Conservation (phyloP, 1,140 invertebrate genomes). For the Drosophila arizonae region DNA sequence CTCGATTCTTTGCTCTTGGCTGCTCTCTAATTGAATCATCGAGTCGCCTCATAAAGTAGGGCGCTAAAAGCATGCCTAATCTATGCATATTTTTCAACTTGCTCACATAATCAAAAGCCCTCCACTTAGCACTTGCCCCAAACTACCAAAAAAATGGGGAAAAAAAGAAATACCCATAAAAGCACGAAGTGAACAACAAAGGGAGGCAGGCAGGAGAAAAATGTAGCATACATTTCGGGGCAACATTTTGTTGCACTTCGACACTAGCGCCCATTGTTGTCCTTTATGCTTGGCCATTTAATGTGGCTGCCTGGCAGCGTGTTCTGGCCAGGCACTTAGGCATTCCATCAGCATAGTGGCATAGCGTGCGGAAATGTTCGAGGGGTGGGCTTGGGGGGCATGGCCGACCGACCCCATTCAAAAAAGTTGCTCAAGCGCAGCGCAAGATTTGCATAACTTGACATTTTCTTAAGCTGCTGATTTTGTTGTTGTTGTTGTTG, state of each 20-base stretch:
- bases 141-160: constrained; percentile 10
- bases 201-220: constrained; percentile 26
- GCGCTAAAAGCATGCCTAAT: constrained; percentile 78
- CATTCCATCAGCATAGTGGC: constrained; percentile 66
- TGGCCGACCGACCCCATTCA: constrained; percentile 35
- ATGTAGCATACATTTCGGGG: constrained; percentile 57
- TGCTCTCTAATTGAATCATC: constrained; percentile 69
- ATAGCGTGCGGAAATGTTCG: constrained; percentile 57
- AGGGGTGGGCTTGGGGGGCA: not conserved
- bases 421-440: constrained; percentile 57
- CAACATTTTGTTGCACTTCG: constrained; percentile 76
- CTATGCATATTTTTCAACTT: constrained; percentile 72
- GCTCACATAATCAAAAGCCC: constrained; percentile 56
- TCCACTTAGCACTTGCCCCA: constrained; percentile 20
- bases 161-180: constrained; percentile 17
- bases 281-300: constrained; percentile 41
- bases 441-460: constrained; percentile 71
- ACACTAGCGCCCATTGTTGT: constrained; percentile 46
- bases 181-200: constrained; percentile 6
- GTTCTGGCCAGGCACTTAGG: constrained; percentile 60
- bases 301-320: constrained; percentile 11
- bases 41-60: constrained; percentile 54
- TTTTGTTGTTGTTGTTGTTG: constrained; percentile 27
- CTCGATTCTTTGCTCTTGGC: not conserved
- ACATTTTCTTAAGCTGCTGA: constrained; percentile 23